Evolutionary conservation across 2,888 invertebrate species (phyloP).

Genomic region (Dasysyrphus albostriatus): DNA sequence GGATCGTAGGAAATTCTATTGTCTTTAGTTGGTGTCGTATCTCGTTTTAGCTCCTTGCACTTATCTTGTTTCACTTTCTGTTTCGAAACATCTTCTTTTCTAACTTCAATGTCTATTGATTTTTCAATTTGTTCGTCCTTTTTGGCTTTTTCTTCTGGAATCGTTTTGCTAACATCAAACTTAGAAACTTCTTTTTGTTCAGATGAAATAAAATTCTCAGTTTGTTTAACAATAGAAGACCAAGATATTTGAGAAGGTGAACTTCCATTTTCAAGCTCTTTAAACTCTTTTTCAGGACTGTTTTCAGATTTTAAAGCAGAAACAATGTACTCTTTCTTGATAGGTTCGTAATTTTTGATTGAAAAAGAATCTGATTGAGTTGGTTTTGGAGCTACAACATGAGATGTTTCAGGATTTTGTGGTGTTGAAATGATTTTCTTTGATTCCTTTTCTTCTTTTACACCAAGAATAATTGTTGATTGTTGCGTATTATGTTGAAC

Average conservation of each 20-base stretch:
- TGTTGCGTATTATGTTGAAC: constrained; percentile 3
- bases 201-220: background rate
- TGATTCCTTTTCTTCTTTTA: background rate
- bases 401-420: background rate
- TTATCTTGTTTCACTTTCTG: background rate
- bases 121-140: background rate
- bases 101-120: background rate
- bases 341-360: background rate
- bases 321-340: background rate
- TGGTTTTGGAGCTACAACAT: background rate
- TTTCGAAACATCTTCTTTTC: background rate
- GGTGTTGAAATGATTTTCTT: background rate
- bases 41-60: background rate
- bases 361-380: background rate
- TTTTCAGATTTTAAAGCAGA: background rate
- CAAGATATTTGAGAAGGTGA: constrained; percentile 20
- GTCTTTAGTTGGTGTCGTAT: background rate
- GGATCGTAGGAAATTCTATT: background rate
- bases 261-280: background rate
- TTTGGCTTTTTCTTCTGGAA: background rate
- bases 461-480: background rate
- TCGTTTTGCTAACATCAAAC: background rate
- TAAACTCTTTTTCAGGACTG: background rate
- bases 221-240: constrained; percentile 52
- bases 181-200: background rate